These are phyloP conservation scores for Acrossocheilus wenchowensis DNA, from an alignment of 2,797 vertebrate species.

Conservation along the genomic window DNA sequence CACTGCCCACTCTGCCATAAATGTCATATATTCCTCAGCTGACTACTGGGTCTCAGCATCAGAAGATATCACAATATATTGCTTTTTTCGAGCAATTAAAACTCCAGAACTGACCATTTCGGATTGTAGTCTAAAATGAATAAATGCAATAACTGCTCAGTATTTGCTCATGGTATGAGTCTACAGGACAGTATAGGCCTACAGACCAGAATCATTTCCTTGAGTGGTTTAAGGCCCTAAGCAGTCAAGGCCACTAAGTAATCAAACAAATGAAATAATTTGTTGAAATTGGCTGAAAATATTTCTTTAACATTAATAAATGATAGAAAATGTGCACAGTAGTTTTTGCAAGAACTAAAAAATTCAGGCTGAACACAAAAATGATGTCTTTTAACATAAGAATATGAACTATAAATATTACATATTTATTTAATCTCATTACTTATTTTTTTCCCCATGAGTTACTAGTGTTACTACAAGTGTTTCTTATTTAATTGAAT, in stretches of 20 bases:
- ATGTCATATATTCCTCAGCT: not conserved
- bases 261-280: not conserved
- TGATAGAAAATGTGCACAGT: not conserved
- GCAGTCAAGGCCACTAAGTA: not conserved
- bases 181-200: not conserved
- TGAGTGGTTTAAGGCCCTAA: not conserved
- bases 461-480: not conserved
- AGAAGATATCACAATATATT: not conserved
- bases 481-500: not conserved
- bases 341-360: not conserved
- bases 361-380: not conserved
- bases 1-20: not conserved
- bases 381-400: not conserved
- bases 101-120: not conserved
- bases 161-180: not conserved
- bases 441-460: not conserved
- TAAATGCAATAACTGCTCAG: not conserved
- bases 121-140: not conserved
- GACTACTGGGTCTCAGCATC: not conserved
- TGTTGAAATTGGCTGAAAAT: not conserved
- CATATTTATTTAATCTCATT: not conserved
- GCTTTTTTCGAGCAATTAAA: not conserved
- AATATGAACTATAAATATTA: not conserved
- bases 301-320: not conserved
- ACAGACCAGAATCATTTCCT: not conserved